Evolutionary conservation across 1,140 invertebrate species (phyloP), one percentile per base, ranked within the genome.

Genomic region (Asbolus verrucosus): DNA sequence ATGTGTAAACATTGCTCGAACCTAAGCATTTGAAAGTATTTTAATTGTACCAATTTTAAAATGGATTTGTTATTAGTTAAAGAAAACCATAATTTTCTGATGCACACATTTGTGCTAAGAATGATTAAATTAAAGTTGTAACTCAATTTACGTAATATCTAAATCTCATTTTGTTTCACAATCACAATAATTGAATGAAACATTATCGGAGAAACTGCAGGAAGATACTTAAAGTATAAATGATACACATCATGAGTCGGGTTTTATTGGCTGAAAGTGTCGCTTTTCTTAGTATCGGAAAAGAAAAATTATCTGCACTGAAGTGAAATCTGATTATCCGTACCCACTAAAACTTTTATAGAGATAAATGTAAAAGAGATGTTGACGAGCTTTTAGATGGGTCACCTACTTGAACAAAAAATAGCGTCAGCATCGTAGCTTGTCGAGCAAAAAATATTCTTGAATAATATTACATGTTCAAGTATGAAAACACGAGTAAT

Each of bases 221-320:
- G 21, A 14, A 30, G 21, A 27, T 14, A 54, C 24, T 54, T 54
- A 54, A 27, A 54, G 27, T 27, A 43, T 54, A 54, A 54, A 54
- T 27, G 46, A 24, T 3, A 19, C 21, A 54, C 18, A 54, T 54
- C 27, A 54, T 54, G 21, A 27, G 46, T 13, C 9, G 19, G 46
- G 21, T 54, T 54, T 54, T 54, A 54, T 54, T 54, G 46, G 24
- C 46, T 21, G 46, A 30, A 54, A 54, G 46, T 54, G 46, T 54
- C 46, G 46, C 21, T 54, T 54, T 50, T 54, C 46, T 54, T 54
- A 1, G 18, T 14, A 18, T 46, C 41, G 14, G 3, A 43, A 18
- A 41, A 21, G 46, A 27, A 54, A 54, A 54, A 54, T 54, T 54
- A 54, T 27, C 46, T 31, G 21, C 43, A 50, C 46, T 1, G 46